Base-by-base conservation (phyloP, 2,888 invertebrate genomes). In the Diloba caeruleocephala region DNA sequence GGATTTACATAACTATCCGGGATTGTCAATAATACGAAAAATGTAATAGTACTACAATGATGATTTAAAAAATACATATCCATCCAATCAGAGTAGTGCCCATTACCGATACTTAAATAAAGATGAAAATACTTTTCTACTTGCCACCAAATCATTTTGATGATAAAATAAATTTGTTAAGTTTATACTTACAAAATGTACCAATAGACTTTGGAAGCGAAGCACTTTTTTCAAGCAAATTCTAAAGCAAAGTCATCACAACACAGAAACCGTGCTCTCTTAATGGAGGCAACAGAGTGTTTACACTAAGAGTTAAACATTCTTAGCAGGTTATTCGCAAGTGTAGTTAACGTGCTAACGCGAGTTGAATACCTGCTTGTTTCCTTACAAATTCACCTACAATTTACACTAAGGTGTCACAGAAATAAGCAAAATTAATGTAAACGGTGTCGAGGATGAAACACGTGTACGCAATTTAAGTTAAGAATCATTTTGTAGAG, bases 311-410 rank as follows among this genome's bases (percentile, higher is more conserved):
- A 51, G 49, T 48, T 56, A 37, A 48, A 65, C 50, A 69, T 70
- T 74, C 62, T 55, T 59, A 54, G 59, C 62, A 53, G 58, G 61
- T 60, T 56, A 73, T 66, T 68, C 54, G 43, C 54, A 67, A 57
- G 57, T 59, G 69, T 56, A 62, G 59, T 60, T 62, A 63, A 59
- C 37, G 43, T 41, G 56, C 56, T 62, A 69, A 63, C 61, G 51
- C 46, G 46, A 63, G 37, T 58, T 49, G 54, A 66, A 69, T 68
- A 71, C 71, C 68, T 70, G 62, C 69, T 62, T 71, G 66, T 68
- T 70, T 61, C 51, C 41, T 32, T 53, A 52, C 63, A 71, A n/a
- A 58, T 71, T 70, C 54, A 42, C 37, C 51, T 56, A 58, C 64
- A 72, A 63, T 74, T 74, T 67, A 63, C 64, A 50, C 12, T 8